phyloP scores from a whole-genome alignment of 2,113 vertebrate genomes.

The Pampusana beccarii region DNA sequence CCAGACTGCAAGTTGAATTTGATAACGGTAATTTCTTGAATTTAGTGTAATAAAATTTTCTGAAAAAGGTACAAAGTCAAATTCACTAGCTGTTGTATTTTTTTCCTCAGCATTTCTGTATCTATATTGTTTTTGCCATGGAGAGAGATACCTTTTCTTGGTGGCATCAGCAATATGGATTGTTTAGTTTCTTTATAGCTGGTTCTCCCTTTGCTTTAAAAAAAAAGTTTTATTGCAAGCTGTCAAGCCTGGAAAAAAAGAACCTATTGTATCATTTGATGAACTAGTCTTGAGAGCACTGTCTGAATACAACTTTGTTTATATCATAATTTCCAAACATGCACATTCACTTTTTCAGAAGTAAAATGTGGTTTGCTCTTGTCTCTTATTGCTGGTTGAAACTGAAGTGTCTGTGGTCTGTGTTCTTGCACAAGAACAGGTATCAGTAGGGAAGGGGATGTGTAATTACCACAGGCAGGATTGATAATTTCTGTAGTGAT shows the following conservation, averaged over 20 bases:
- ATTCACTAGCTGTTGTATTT: neutral
- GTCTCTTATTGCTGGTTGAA: neutral
- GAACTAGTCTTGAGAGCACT: neutral
- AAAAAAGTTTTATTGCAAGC: neutral
- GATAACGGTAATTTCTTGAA: neutral
- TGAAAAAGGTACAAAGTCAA: neutral
- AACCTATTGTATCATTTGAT: neutral
- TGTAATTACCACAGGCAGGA: neutral
- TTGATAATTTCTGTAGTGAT: neutral
- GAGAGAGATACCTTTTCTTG: neutral
- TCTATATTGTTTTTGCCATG: neutral
- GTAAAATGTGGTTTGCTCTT: neutral
- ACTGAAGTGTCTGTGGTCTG: neutral
- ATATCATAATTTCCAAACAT: neutral
- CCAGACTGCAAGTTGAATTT: neutral
- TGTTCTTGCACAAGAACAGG: neutral
- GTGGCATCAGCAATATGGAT: neutral
- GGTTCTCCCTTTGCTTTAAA: accelerated
- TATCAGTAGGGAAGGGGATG: neutral
- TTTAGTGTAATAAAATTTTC: neutral
- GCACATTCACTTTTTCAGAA: neutral
- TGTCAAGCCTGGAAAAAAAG: too few species aligned
- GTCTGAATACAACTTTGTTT: neutral
- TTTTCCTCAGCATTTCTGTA: neutral
- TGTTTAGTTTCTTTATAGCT: neutral